These are phyloP conservation scores for Australoheros scitulus DNA, from an alignment of 2,113 vertebrate species.

Conservation along the genomic window DNA sequence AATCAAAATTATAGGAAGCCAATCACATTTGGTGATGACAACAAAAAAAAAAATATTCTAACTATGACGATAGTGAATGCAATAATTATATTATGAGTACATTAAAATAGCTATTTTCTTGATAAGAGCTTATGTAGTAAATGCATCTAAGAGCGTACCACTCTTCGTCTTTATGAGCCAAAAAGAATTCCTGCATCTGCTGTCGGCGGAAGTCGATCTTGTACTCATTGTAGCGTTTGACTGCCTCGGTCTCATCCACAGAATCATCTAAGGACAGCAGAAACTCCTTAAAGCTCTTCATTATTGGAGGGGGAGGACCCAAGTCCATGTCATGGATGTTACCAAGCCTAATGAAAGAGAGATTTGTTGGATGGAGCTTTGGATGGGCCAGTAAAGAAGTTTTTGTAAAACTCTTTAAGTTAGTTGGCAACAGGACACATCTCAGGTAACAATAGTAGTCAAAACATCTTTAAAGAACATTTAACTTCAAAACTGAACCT, in stretches of 20 bases:
- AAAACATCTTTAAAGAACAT: background rate
- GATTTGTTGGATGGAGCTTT: background rate
- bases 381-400: background rate
- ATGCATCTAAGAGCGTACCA: conserved; percentile 82
- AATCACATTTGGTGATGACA: background rate
- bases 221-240: conserved; percentile 94
- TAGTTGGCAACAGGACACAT: background rate
- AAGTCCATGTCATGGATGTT: conserved; percentile 90
- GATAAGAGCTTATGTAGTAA: background rate
- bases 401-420: background rate
- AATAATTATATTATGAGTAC: background rate
- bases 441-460: background rate
- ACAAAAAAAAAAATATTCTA: background rate
- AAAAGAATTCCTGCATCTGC: conserved; percentile 96
- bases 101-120: background rate
- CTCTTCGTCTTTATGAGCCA: conserved; percentile 95
- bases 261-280: conserved; percentile 90
- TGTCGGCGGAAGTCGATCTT: conserved; percentile 92
- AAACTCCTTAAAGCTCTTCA: conserved; percentile 95
- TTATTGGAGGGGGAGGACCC: conserved; percentile 86
- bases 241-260: conserved; percentile 91
- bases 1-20: background rate
- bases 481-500: background rate
- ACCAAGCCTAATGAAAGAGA: conserved; percentile 80
- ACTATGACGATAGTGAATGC: background rate